Evolutionary conservation across 2,797 vertebrate genomes (phyloP).

Genomic region (Schizothorax lantsangensis): DNA sequence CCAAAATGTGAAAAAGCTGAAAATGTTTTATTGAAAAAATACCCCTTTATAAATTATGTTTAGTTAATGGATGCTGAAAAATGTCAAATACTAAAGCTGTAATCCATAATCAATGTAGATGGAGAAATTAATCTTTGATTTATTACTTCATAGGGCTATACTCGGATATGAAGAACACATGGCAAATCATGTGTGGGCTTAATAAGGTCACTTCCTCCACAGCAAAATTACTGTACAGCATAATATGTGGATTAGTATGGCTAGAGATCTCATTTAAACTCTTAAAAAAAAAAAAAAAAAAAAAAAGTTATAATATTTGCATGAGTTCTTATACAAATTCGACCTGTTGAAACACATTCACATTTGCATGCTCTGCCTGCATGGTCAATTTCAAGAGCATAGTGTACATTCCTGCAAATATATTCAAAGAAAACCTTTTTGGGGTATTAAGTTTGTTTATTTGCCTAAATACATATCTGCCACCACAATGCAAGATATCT

Average conservation of each 20-base stretch:
- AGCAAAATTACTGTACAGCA: neutral
- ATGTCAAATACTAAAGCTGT: neutral
- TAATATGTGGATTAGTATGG: neutral
- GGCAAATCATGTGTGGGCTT: neutral
- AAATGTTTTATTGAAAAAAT: too few relatives aligned
- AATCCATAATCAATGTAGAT: neutral
- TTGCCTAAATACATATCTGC: neutral
- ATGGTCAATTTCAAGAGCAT: neutral
- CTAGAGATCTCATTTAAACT: neutral
- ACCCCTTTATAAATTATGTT: neutral
- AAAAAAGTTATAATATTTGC: too few relatives aligned
- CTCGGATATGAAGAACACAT: neutral
- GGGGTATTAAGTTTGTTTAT: neutral
- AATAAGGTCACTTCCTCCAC: neutral
- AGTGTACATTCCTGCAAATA: neutral
- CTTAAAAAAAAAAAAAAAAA: neutral
- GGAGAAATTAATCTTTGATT: neutral
- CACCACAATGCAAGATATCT: neutral
- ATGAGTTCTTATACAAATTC: neutral
- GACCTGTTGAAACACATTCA: neutral
- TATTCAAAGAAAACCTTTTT: neutral
- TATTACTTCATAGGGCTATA: neutral
- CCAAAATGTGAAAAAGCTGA: too few relatives aligned
- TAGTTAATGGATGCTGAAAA: neutral
- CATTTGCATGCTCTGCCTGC: neutral